Evolutionary conservation across 1,140 invertebrate species (phyloP).

Genomic region (Platyscapa corneri): DNA sequence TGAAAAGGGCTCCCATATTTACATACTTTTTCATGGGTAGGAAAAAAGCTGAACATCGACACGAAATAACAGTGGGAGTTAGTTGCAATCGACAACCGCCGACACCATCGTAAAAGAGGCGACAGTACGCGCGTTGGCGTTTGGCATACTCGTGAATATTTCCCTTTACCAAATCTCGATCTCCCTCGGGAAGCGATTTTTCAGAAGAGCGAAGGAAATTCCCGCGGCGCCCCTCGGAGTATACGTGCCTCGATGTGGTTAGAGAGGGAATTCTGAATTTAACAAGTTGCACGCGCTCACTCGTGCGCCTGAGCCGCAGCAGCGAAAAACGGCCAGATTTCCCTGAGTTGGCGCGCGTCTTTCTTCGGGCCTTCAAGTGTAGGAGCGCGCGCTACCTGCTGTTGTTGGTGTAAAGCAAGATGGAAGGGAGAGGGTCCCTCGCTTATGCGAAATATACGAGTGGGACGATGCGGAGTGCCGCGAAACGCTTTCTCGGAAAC

Average conservation of each 20-base stretch:
- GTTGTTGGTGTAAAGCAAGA: not conserved
- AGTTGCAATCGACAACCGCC: too few species aligned
- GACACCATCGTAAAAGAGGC: not conserved
- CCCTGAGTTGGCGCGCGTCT: not conserved
- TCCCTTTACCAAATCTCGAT: constrained; percentile 22
- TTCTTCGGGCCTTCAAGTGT: not conserved
- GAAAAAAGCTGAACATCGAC: too few species aligned
- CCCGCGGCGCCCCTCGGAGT: not conserved
- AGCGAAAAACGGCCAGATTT: not conserved
- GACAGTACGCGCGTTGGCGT: not conserved
- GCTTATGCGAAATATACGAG: not conserved
- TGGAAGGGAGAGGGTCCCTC: not conserved
- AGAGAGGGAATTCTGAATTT: not conserved
- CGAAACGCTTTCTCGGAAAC: constrained; percentile 20
- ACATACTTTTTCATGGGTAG: too few species aligned
- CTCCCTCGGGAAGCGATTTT: constrained; percentile 24
- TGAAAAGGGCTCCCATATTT: too few species aligned
- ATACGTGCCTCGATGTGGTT: not conserved
- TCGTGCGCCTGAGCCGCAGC: not conserved
- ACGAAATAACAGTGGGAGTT: too few species aligned
- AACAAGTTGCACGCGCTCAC: constrained; percentile 18
- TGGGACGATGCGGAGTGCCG: not conserved
- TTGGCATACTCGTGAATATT: constrained; percentile 21
- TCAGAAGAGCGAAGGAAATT: constrained; percentile 5
- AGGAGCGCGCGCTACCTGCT: not conserved